A percentile compares a stretch with the other conserved stretches of the same genome.
Evolutionary conservation across 2,797 vertebrate species (phyloP).

Genomic region (Falco naumanni): DNA sequence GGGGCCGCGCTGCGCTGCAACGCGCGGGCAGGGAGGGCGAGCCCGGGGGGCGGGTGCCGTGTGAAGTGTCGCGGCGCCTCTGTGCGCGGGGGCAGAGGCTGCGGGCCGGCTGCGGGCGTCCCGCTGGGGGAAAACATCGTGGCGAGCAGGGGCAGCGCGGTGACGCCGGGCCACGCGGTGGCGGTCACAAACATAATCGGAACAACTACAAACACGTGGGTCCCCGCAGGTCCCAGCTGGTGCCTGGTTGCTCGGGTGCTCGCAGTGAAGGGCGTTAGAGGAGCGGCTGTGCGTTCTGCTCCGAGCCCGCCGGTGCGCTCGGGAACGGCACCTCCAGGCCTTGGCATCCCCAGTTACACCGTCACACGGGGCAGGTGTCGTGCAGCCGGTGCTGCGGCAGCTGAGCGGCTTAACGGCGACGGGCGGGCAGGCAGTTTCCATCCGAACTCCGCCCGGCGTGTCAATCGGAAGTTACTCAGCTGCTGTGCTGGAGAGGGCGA

Average conservation of each 20-base stretch:
- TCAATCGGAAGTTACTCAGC: not conserved
- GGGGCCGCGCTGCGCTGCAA: too few species aligned
- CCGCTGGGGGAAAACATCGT: too few species aligned
- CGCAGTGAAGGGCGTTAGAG: not conserved
- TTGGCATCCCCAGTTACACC: not conserved
- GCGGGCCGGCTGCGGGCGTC: too few species aligned
- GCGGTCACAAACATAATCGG: not conserved
- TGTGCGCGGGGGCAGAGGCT: too few species aligned
- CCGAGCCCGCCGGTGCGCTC: not conserved
- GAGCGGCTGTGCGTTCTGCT: not conserved
- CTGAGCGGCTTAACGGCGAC: not conserved
- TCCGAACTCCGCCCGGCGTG: not conserved
- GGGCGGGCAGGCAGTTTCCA: not conserved
- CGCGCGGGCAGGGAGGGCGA: too few species aligned
- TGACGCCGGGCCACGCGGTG: too few species aligned
- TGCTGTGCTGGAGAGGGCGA: not conserved
- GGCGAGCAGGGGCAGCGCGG: accelerated
- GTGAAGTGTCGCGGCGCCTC: too few species aligned
- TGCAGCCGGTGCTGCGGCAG: not conserved
- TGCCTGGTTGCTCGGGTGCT: not conserved
- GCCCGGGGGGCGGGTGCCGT: too few species aligned
- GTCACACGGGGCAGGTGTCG: not conserved
- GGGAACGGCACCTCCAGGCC: not conserved
- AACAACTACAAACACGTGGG: not conserved
- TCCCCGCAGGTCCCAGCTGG: not conserved